Conservation (phyloP, 2,888 invertebrate species). For the Lasius platythorax region DNA sequence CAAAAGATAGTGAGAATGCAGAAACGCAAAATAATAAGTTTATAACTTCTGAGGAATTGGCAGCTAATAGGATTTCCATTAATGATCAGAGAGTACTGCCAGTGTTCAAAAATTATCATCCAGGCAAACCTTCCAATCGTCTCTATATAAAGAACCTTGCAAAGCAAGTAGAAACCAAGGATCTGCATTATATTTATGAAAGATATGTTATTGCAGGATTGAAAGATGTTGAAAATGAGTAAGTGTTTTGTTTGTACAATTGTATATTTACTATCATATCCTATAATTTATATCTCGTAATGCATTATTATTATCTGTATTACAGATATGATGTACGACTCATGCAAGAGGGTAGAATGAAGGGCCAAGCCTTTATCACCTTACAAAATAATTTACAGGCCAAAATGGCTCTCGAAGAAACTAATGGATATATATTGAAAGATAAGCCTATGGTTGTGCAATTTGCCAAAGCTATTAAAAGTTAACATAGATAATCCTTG, state of each 20-base stretch:
- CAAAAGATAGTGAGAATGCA: slow-evolving; percentile 63
- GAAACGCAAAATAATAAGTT: slow-evolving; percentile 78
- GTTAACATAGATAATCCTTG: slow-evolving; percentile 49
- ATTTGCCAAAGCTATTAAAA: slow-evolving; percentile 88
- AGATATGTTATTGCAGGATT: slow-evolving; percentile 88
- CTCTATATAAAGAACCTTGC: slow-evolving; percentile 97
- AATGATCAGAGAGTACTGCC: slow-evolving; percentile 91
- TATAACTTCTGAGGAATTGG: slow-evolving; percentile 90
- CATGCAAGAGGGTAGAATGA: slow-evolving; percentile 98
- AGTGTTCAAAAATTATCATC: slow-evolving; percentile 94
- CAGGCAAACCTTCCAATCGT: slow-evolving; percentile 93
- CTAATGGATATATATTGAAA: slow-evolving; percentile 95
- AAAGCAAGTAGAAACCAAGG: slow-evolving; percentile 92
- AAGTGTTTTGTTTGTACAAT: slow-evolving; percentile 44
- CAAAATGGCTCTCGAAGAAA: slow-evolving; percentile 92
- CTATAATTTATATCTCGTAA: not conserved
- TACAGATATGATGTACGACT: slow-evolving; percentile 90
- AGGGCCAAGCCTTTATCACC: slow-evolving; percentile 97
- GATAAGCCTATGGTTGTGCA: slow-evolving; percentile 97
- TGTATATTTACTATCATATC: not conserved
- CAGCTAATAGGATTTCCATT: slow-evolving; percentile 90
- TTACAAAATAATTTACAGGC: slow-evolving; percentile 91
- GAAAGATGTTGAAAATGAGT: slow-evolving; percentile 80
- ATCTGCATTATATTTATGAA: slow-evolving; percentile 92
- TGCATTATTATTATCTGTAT: slow-evolving; percentile 46